Percentiles rank a stretch among this genome's conserved stretches.
Conservation (phyloP, 2,888 invertebrate genomes). For the Ormyrus nitidulus region DNA sequence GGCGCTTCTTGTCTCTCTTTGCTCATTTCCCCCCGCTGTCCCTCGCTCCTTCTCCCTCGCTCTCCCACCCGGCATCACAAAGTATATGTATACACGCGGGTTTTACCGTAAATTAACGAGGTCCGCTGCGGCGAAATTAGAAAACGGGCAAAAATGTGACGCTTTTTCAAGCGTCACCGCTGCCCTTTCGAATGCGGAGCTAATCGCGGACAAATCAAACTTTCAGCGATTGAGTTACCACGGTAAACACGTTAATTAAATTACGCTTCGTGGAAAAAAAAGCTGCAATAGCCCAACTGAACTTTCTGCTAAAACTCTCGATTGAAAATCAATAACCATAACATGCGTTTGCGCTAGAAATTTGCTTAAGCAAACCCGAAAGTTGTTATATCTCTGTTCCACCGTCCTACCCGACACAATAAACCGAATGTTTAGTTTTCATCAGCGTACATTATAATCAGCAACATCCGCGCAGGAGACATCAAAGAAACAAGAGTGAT, state of each 20-base stretch:
- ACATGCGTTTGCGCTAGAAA: too few species aligned
- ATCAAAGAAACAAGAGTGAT: slow-evolving; percentile 46
- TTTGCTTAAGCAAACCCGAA: too few species aligned
- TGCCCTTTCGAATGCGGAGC: too few species aligned
- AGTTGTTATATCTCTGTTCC: too few species aligned
- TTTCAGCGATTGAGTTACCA: too few species aligned
- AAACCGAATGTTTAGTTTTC: slow-evolving; percentile 33
- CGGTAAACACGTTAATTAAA: too few species aligned
- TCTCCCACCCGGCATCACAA: slow-evolving; percentile 57
- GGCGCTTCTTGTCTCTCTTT: slow-evolving; percentile 30
- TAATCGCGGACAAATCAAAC: too few species aligned
- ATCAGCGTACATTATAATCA: slow-evolving; percentile 45
- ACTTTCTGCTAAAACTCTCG: too few species aligned
- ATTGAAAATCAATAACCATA: too few species aligned
- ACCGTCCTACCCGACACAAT: slow-evolving; percentile 8
- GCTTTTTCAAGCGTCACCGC: too few species aligned
- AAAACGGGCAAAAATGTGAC: neutral
- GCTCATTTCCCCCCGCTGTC: slow-evolving; percentile 48
- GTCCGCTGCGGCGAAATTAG: slow-evolving; percentile 38
- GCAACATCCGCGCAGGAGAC: slow-evolving; percentile 5
- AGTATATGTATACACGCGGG: slow-evolving; percentile 55
- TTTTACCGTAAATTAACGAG: slow-evolving; percentile 61
- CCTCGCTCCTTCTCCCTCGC: slow-evolving; percentile 53
- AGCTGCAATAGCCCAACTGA: too few species aligned
- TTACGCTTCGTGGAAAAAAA: too few species aligned